Conservation (phyloP, 2,888 invertebrate genomes). For the Cephus pygmeus region DNA sequence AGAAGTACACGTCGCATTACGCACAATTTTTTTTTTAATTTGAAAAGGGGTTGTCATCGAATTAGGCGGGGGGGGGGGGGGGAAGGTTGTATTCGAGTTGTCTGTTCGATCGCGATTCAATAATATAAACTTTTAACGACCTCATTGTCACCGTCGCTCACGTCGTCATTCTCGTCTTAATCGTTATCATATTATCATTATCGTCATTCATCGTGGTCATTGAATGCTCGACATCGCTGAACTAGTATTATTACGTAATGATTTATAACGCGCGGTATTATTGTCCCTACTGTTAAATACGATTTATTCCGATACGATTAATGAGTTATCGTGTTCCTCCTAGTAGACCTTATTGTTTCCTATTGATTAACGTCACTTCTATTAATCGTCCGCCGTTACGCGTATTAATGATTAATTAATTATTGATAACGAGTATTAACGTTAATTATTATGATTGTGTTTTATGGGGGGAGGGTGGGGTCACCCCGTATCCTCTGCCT, state of each 20-base stretch:
- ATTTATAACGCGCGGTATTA: no score
- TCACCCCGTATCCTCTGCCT: not conserved
- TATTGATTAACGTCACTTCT: constrained; percentile 23
- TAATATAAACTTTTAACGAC: not conserved
- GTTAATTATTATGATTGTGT: constrained; percentile 3
- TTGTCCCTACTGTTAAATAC: constrained; percentile 14
- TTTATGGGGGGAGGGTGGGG: not conserved
- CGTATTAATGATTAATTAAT: constrained; percentile 19
- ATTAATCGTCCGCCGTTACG: constrained; percentile 21
- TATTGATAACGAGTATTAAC: constrained; percentile 1
- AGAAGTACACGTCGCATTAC: constrained; percentile 9
- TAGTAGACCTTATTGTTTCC: not conserved
- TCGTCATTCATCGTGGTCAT: no score
- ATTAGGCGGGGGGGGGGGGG: constrained; percentile 12
- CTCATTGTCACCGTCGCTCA: constrained; percentile 10
- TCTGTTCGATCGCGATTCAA: no score
- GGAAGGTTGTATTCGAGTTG: constrained; percentile 51
- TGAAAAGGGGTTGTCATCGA: no score
- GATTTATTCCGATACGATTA: not conserved
- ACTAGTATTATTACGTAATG: no score
- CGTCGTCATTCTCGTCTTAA: no score
- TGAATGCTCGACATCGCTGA: no score
- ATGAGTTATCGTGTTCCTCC: no score
- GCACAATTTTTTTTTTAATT: constrained; percentile 8
- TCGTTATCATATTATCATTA: no score